A percentile compares a stretch with the other conserved stretches of the same genome.
These are phyloP conservation scores for Syngnathus typhle DNA, from an alignment of 2,113 vertebrate genomes.

Conservation along the genomic window DNA sequence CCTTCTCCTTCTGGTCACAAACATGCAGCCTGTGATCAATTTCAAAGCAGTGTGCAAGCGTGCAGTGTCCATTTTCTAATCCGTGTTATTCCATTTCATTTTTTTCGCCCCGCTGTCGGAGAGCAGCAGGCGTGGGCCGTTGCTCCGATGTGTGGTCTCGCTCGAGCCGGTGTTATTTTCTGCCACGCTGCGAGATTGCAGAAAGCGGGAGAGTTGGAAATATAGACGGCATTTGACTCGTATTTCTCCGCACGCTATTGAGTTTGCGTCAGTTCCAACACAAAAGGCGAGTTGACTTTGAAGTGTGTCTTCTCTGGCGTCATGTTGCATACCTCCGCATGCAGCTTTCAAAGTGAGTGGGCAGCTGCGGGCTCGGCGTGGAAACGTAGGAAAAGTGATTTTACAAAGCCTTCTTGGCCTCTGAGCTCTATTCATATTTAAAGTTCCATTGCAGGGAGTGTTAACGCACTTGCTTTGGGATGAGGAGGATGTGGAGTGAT, in stretches of 20 bases:
- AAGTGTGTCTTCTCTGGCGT: slow-evolving; percentile 46
- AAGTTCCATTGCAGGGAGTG: slow-evolving; percentile 43
- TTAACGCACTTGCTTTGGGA: slow-evolving; percentile 41
- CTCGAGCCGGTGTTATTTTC: slow-evolving; percentile 61
- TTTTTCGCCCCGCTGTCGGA: slow-evolving; percentile 48
- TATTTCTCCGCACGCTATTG: slow-evolving; percentile 50
- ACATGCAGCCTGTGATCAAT: slow-evolving; percentile 33
- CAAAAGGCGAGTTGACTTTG: slow-evolving; percentile 47
- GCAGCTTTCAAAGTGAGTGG: slow-evolving; percentile 45
- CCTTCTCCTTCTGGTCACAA: slow-evolving; percentile 26
- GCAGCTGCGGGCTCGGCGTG: slow-evolving; percentile 38
- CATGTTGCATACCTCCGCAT: slow-evolving; percentile 36
- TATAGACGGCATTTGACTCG: slow-evolving; percentile 54
- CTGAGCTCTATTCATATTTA: slow-evolving; percentile 63
- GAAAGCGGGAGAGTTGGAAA: slow-evolving; percentile 45
- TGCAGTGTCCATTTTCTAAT: slow-evolving; percentile 1
- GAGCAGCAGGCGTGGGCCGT: slow-evolving; percentile 63
- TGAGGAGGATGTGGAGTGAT: slow-evolving; percentile 27
- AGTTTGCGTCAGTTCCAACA: slow-evolving; percentile 60
- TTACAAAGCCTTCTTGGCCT: slow-evolving; percentile 48
- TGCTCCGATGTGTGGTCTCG: slow-evolving; percentile 62
- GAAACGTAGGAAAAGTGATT: slow-evolving; percentile 38
- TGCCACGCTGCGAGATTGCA: slow-evolving; percentile 57
- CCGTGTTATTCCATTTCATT: slow-evolving; percentile 5
- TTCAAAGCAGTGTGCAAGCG: slow-evolving; percentile 43